Evolutionary conservation across 2,888 invertebrate genomes (phyloP), one percentile per base, ranked within the genome.

Genomic region (Melanostoma mellinum): DNA sequence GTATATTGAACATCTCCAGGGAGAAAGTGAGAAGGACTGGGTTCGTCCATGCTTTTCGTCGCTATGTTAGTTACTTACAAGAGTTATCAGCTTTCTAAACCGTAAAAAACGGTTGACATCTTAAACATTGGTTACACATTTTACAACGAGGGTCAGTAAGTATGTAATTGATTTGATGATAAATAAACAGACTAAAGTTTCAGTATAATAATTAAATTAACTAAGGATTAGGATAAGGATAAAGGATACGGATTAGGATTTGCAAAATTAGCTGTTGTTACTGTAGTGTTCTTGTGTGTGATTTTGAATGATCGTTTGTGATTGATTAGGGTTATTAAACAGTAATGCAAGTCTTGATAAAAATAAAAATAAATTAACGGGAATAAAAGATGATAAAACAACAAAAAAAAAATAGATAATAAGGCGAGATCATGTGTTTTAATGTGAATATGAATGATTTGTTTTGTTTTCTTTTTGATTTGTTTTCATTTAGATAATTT

Each of bases 251-350:
- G 61, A 63, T 30, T n/a, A 48, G 63, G 30, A 63, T 63, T 63
- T 63, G 63, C 63, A 63, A 78, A 56, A 84, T 84, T 74, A 84
- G 84, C 84, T 79, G 84, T 79, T 84, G 82, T 84, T 84, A 84
- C 69, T 81, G 65, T 71, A 61, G 69, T 82, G 73, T 68, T 60
- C 46, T 35, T 68, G 30, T 76, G 68, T 63, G 48, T 69, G 69
- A 56, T 44, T 35, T 52, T n/a, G 36, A 48, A 60, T 60, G 61
- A 61, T 48, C 46, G 46, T 4, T 20, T 79, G 52, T 65, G 56
- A 63, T 56, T 72, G 60, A 63, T 68, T 67, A 48, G 48, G 42
- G 40, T 72, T 35, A 65, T 76, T 60, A 44, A 69, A 61, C 53
- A 58, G 5, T 44, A 40, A 71, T 42, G 72, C 52, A 50, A 53